Conservation (phyloP, 2,888 invertebrate genomes). For the Deroplatys truncata region DNA sequence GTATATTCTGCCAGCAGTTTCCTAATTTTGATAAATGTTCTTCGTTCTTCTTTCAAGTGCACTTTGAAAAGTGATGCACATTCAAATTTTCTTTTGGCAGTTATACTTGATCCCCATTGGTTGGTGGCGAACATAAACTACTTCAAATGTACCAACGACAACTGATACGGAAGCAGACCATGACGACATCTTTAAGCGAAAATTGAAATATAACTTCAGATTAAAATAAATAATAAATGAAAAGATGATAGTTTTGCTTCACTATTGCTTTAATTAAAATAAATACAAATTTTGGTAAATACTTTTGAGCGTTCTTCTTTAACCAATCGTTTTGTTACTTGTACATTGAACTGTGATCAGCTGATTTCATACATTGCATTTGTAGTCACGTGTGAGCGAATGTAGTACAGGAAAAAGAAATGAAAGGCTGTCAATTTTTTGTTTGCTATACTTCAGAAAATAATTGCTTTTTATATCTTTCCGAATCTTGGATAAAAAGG, state of each 20-base stretch:
- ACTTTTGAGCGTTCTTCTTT: no score
- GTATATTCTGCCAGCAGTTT: background rate
- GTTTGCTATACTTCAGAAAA: conserved; percentile 47
- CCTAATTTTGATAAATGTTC: no score
- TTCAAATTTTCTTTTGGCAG: background rate
- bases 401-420: conserved; percentile 32
- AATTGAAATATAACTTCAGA: background rate
- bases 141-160: no score
- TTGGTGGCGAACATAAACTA: background rate
- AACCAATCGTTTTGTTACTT: no score
- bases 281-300: no score
- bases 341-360: no score
- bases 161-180: no score
- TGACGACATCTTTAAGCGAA: background rate
- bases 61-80: no score
- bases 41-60: no score
- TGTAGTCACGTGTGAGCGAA: background rate
- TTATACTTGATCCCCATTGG: background rate
- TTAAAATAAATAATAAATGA: background rate
- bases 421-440: conserved; percentile 48
- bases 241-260: no score
- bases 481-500: conserved; percentile 30
- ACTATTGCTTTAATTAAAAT: no score
- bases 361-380: no score
- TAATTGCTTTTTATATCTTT: conserved; percentile 35